Conservation (phyloP, 2,888 invertebrate genomes). For the Antheraea assamensis region DNA sequence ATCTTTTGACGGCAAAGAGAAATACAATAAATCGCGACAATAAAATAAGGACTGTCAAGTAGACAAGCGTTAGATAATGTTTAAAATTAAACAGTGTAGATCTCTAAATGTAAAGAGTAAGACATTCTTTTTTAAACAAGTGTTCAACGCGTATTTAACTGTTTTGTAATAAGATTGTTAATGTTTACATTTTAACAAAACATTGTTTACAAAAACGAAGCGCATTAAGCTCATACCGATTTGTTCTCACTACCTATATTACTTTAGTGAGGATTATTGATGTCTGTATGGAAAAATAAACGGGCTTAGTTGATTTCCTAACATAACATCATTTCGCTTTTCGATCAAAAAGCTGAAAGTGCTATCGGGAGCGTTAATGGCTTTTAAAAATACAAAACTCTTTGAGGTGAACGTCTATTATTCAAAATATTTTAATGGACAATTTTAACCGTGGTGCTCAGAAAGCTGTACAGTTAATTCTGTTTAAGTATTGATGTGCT, state of each 20-base stretch:
- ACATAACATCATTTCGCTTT: not conserved
- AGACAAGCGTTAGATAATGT: too few species aligned
- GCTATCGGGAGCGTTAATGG: constrained; percentile 45
- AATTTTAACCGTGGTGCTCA: constrained; percentile 36
- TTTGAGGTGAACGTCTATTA: constrained; percentile 50
- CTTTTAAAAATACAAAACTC: constrained; percentile 57
- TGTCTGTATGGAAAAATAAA: not conserved
- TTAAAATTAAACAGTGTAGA: too few species aligned
- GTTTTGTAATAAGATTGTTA: too few species aligned
- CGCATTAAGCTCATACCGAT: not conserved
- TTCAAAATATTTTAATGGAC: constrained; percentile 61
- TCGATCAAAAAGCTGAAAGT: constrained; percentile 41
- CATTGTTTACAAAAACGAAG: not conserved
- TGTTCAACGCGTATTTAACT: too few species aligned
- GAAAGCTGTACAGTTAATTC: constrained; percentile 33
- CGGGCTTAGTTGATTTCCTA: constrained; percentile 25
- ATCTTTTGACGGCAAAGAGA: too few species aligned
- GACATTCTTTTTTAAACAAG: too few species aligned
- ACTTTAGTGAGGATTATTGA: not conserved
- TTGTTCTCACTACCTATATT: not conserved
- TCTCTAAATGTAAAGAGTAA: too few species aligned
- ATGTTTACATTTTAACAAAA: not conserved
- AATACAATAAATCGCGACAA: too few species aligned
- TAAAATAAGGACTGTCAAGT: too few species aligned
- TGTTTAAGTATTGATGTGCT: constrained; percentile 37